A percentile compares a stretch with the other conserved stretches of the same genome.
Conservation (phyloP, 2,888 invertebrate genomes). For the Coenonympha glycerion region DNA sequence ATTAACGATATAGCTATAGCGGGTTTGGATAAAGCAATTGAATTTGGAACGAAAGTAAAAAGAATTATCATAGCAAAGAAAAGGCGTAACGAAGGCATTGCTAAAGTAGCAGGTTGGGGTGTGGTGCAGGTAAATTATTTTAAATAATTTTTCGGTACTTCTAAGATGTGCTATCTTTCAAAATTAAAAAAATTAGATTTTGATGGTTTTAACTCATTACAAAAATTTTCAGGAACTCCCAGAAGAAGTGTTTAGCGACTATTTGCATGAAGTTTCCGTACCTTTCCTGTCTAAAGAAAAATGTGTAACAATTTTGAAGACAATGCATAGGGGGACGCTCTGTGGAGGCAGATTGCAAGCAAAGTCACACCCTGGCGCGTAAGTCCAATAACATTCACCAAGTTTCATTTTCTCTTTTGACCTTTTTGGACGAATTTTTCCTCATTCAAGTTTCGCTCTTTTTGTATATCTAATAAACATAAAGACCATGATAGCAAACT, state of each 20-base stretch:
- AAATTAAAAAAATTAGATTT: not conserved
- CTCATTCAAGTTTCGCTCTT: too few species aligned
- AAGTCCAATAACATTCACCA: too few species aligned
- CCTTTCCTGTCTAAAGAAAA: not conserved
- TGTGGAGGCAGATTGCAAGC: slow-evolving; percentile 5
- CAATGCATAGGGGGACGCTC: slow-evolving; percentile 9
- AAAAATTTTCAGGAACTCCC: slow-evolving; percentile 3
- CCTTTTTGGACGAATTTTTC: too few species aligned
- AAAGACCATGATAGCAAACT: too few species aligned
- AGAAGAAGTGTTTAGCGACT: not conserved
- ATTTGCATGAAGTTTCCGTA: slow-evolving; percentile 5
- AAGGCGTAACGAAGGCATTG: not conserved
- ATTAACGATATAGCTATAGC: slow-evolving; percentile 16
- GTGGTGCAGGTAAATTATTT: slow-evolving; percentile 13
- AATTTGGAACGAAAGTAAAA: slow-evolving; percentile 6
- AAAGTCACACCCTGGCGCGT: slow-evolving; percentile 6
- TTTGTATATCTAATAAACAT: too few species aligned
- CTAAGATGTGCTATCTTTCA: too few species aligned
- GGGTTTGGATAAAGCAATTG: not conserved
- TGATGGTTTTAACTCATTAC: not conserved
- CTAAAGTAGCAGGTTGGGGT: slow-evolving; percentile 23
- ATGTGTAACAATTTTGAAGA: not conserved
- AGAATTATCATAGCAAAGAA: slow-evolving; percentile 6
- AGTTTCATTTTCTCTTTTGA: too few species aligned
- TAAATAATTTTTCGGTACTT: too few species aligned